Evolutionary conservation across 2,888 invertebrate genomes (phyloP).

Genomic region (Xylophagus ater): DNA sequence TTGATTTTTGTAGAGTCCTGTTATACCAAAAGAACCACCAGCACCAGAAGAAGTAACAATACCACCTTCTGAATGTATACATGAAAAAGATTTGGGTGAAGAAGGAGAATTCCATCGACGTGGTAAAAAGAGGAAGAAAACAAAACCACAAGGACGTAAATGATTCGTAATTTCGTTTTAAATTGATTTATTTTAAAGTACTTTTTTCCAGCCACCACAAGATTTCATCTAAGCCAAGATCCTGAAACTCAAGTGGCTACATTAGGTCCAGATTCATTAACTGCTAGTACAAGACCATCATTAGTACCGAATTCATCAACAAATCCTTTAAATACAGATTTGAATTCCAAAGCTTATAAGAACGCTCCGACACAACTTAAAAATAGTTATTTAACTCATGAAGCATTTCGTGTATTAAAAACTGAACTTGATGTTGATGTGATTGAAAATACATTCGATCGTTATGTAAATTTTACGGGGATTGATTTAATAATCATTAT

Average conservation of each 20-base stretch:
- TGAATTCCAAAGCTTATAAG: neutral
- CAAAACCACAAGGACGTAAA: constrained; percentile 24
- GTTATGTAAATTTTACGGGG: constrained; percentile 30
- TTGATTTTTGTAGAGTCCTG: neutral
- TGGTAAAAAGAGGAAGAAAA: constrained; percentile 45
- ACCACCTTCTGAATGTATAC: constrained; percentile 28
- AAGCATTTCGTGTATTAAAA: constrained; percentile 34
- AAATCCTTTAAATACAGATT: constrained; percentile 21
- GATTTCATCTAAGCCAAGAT: constrained; percentile 41
- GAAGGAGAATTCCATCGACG: constrained; percentile 42
- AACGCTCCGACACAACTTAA: constrained; percentile 31
- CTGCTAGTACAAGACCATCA: constrained; percentile 55
- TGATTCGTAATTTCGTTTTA: neutral
- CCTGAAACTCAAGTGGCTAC: constrained; percentile 62
- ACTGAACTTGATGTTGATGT: constrained; percentile 33
- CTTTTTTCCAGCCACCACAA: constrained; percentile 17
- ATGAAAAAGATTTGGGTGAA: constrained; percentile 32
- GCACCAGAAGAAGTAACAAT: constrained; percentile 1
- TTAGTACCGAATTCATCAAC: constrained; percentile 40
- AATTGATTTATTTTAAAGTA: no score
- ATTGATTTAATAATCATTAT: neutral
- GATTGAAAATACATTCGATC: constrained; percentile 36
- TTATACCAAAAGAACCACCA: neutral
- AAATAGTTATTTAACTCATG: constrained; percentile 35
- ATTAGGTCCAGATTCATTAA: constrained; percentile 53